Evolutionary conservation across 2,888 invertebrate species (phyloP).

Genomic region (Nudaria mundana): DNA sequence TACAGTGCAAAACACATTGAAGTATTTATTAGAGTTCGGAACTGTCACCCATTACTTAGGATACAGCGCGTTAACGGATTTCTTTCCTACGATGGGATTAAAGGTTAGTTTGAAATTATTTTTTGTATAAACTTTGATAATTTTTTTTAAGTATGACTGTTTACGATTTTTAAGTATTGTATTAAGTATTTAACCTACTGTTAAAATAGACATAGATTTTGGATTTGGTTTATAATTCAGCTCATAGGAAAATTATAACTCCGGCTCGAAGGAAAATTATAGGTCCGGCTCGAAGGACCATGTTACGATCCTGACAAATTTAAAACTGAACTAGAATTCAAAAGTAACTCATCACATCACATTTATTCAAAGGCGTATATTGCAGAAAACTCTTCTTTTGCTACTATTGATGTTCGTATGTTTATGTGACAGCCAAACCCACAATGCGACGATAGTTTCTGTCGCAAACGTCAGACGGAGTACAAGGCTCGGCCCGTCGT

Average conservation of each 20-base stretch:
- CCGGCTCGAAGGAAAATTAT: too few species aligned
- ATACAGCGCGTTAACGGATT: conserved; percentile 97
- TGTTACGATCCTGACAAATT: too few species aligned
- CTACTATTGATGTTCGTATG: too few species aligned
- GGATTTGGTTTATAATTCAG: too few species aligned
- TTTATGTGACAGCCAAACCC: conserved; percentile 88
- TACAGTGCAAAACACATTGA: conserved; percentile 89
- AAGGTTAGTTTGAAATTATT: conserved; percentile 74
- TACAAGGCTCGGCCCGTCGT: conserved; percentile 78
- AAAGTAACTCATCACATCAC: too few species aligned
- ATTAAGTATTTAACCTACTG: too few species aligned
- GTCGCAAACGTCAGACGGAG: conserved; percentile 85
- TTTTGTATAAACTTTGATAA: background rate
- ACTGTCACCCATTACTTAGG: conserved; percentile 96
- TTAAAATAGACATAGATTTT: too few species aligned
- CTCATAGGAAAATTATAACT: too few species aligned
- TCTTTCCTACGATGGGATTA: conserved; percentile 96
- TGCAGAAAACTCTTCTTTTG: too few species aligned
- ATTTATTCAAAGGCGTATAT: too few species aligned
- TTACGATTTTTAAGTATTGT: background rate
- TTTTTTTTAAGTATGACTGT: background rate
- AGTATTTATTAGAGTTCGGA: conserved; percentile 94
- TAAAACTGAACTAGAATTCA: too few species aligned
- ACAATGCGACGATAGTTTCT: conserved; percentile 92
- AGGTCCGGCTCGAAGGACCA: too few species aligned